Evolutionary conservation across 2,888 invertebrate species (phyloP).

Genomic region (Tetragonula carbonaria): DNA sequence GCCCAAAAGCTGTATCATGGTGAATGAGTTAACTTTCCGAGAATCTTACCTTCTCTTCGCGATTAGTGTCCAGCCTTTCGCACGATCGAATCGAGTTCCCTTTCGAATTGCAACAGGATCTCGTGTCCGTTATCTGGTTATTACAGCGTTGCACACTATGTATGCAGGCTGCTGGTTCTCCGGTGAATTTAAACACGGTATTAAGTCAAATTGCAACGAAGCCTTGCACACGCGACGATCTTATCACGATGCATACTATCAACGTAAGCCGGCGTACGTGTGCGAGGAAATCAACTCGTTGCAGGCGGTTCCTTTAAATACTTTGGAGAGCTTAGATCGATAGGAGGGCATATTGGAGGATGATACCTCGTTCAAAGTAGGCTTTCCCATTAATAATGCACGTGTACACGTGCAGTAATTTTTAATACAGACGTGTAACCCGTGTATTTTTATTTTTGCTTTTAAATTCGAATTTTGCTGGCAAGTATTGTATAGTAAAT

Average conservation of each 20-base stretch:
- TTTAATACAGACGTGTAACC: too few relatives aligned
- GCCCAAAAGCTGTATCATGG: not conserved
- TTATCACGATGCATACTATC: slow-evolving; percentile 1
- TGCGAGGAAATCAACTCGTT: not conserved
- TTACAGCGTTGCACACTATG: not conserved
- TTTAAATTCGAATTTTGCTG: too few relatives aligned
- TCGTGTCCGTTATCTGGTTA: slow-evolving; percentile 25
- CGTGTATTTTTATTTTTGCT: too few relatives aligned
- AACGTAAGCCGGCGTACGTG: not conserved
- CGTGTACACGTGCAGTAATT: too few relatives aligned
- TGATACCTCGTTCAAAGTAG: not conserved
- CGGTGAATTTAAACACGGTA: slow-evolving; percentile 21
- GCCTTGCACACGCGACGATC: slow-evolving; percentile 26
- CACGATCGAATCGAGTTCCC: slow-evolving; percentile 12
- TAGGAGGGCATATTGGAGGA: not conserved
- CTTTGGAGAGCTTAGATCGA: not conserved
- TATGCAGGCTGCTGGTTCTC: not conserved
- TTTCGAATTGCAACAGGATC: slow-evolving; percentile 20
- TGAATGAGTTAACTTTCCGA: not conserved
- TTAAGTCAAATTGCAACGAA: slow-evolving; percentile 16
- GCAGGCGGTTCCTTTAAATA: not conserved
- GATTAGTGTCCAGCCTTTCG: not conserved
- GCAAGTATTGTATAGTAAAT: too few relatives aligned
- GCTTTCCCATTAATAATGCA: not conserved
- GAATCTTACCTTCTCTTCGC: not conserved